These are phyloP conservation scores for Cyrtonyx montezumae DNA, from an alignment of 2,113 vertebrate genomes.

Conservation along the genomic window DNA sequence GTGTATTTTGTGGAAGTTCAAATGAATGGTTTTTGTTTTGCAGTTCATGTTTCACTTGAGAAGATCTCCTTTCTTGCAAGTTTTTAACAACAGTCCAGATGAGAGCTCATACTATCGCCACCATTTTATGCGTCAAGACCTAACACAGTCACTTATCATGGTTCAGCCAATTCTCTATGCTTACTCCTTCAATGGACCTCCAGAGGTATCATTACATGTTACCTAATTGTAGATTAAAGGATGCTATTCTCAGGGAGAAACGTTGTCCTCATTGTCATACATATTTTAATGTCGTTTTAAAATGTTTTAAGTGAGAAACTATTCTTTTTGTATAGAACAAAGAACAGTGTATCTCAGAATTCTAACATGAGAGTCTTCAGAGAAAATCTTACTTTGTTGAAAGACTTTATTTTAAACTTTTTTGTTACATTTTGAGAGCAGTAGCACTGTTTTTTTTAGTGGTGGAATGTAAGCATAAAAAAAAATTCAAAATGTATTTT, in stretches of 20 bases:
- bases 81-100: constrained; percentile 98
- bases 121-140: constrained; percentile 95
- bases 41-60: constrained; percentile 99
- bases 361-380: neutral
- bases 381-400: neutral
- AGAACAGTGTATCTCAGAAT: neutral
- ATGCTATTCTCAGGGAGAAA: neutral
- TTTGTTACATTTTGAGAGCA: neutral
- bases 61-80: constrained; percentile 96
- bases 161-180: constrained; percentile 96
- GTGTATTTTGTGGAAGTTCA: neutral
- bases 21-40: constrained; percentile 46
- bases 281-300: neutral
- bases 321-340: neutral
- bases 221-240: neutral
- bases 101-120: constrained; percentile 97
- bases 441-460: neutral
- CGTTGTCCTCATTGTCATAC: neutral
- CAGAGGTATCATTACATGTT: constrained; percentile 83
- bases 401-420: neutral
- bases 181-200: constrained; percentile 95
- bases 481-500: neutral
- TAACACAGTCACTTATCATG: constrained; percentile 98
- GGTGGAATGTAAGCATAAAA: neutral
- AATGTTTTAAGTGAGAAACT: neutral